phyloP scores from a whole-genome alignment of 2,888 invertebrate species.

The Ligdia adustata region DNA sequence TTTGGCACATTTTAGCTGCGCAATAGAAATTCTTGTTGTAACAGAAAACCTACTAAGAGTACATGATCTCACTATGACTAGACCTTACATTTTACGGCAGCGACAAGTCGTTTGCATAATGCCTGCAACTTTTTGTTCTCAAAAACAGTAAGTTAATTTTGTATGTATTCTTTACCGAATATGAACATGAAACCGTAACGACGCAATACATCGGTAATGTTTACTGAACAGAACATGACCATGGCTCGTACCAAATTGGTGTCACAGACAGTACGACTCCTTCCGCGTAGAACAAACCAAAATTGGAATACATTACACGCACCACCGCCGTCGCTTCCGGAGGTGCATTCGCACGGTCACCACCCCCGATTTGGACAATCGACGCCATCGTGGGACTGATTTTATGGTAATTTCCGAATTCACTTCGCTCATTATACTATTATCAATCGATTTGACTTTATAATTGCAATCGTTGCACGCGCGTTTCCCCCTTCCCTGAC shows the following conservation, averaged over 20 bases:
- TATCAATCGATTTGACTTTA: constrained; percentile 60
- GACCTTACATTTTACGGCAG: too few relatives aligned
- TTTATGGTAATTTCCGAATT: constrained; percentile 74
- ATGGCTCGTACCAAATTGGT: constrained; percentile 8
- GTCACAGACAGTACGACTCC: constrained; percentile 11
- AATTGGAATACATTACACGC: constrained; percentile 76
- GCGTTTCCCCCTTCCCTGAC: constrained; percentile 44
- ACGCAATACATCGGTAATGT: not conserved
- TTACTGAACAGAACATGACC: not conserved
- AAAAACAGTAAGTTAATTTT: not conserved
- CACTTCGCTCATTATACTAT: constrained; percentile 39
- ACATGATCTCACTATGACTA: too few relatives aligned
- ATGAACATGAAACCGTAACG: not conserved
- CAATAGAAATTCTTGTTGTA: too few relatives aligned
- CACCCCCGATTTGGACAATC: constrained; percentile 56
- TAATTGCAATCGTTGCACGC: constrained; percentile 51
- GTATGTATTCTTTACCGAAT: constrained; percentile 2
- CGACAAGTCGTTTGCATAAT: too few relatives aligned
- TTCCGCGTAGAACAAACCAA: constrained; percentile 43
- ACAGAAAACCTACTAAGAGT: too few relatives aligned
- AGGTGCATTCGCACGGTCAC: constrained; percentile 49
- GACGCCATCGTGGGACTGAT: constrained; percentile 71
- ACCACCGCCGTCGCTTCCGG: constrained; percentile 60
- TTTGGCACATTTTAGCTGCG: too few relatives aligned
- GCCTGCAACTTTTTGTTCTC: not conserved